Base-by-base conservation (phyloP, 2,888 invertebrate genomes). In the Mythimna pallens region DNA sequence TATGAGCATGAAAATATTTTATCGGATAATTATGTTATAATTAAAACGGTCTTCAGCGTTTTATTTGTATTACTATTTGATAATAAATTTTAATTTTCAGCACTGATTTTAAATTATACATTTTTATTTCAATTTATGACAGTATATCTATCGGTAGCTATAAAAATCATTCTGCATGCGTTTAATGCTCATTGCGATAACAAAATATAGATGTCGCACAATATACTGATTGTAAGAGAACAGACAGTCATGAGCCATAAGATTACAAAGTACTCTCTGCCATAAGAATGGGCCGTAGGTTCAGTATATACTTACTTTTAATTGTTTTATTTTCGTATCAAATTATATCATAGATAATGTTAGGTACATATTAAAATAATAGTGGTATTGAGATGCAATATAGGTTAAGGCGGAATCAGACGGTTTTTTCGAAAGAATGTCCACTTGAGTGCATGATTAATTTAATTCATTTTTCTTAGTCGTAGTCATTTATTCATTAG, bases 151-250 rank as follows among this genome's bases (percentile, higher is more conserved):
- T 47, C n/a, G 55, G 25, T 20, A 6, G n/a, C 20, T 0, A 22
- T 12, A 52, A 2, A 30, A 20, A 2, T n/a, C 0, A 17, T 30
- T n/a, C 4, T 34, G 8, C 10, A 22, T 7, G 20, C 20, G 4
- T n/a, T 1, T 25, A 25, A 25, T 20, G 50, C 50, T 7, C 20
- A 22, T 10, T 65, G 20, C 20, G 62, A 9, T 20, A 9, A 40
- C 14, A 30, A 30, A 57, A 12, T 20, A 61, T 30, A 68, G 63
- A 68, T 68, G 63, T 47, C 47, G 52, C 20, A 25, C 17, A 57
- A 20, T 22, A 20, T 34, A 5, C 8, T 14, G 25, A 6, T 25
- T n/a, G 5, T 17, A 1, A 2, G 0, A 6, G 9, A 40, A 43
- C 9, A 2, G 9, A 30, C 6, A 30, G n/a, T 2, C 12, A 4